Evolutionary conservation across 2,888 invertebrate genomes (phyloP), one percentile per base, ranked within the genome.

Genomic region (Listrodromus nycthemerus): DNA sequence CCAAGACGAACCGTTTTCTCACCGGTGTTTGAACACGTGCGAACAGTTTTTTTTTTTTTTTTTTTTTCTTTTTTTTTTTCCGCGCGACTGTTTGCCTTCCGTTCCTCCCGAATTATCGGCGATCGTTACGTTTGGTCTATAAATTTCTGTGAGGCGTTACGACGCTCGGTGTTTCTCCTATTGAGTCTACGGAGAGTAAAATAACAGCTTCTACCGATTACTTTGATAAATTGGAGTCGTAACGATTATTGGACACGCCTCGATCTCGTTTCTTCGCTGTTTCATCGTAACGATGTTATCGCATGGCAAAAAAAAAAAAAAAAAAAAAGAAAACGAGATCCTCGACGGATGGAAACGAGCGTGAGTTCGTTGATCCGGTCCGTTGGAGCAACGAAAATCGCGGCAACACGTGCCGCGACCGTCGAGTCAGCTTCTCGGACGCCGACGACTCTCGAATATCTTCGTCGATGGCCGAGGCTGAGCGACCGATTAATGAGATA

Each of bases 361-460:
- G 37, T 50, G 67, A 52, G 82, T 82, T 82, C 82, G 70, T 82
- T 79, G 82, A 78, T 82, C 70, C 65, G 21, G 21, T 52, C 2
- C 52, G 10, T 52, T 10, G 52, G 52, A 2, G 16, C 74, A 55
- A 52, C 61, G n/a, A 19, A 75, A 69, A 75, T 37, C 61, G 3
- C 61, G 3, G 66, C 52, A 69, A 82, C 82, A 82, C 82, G 82
- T 82, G 82, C 69, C 61, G 41, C 61, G 41, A 27, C 63, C 45
- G 67, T 82, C 74, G 52, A 82, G 30, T 79, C 70, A 45, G 52
- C 21, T 21, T 52, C 33, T 55, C 65, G 37, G 52, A 8, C 77
- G 33, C 77, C 24, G 69, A 73, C 73, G 50, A 61, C 58, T 67
- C 58, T 67, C 63, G 27, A 73, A 77, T 21, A 48, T 66, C 65